Base-by-base conservation (phyloP, 2,113 vertebrate species). In the Rhabdomys dilectus region DNA sequence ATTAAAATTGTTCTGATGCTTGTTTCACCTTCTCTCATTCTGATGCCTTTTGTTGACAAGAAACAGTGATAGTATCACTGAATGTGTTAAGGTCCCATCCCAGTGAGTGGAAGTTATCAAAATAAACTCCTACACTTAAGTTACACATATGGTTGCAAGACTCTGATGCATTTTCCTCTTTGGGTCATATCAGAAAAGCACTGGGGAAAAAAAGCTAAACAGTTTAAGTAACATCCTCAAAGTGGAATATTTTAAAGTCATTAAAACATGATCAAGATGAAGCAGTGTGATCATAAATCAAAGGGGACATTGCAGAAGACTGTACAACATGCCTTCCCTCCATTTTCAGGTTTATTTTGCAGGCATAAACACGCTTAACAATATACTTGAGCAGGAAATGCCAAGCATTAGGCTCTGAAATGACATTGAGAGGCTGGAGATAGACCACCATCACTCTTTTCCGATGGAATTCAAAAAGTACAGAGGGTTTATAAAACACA, bases 141-240 rank as follows among this genome's bases (percentile, higher is more conserved):
- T 42, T 62, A 42, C 3, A 26, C 3, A 88, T 56, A 64, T 22
- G 8, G 21, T 87, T 85, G 29, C 0, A 72, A 58, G 85, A 11
- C 34, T 81, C 53, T 91, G 64, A 76, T 92, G 1, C 34, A 58
- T 84, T 68, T 60, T 89, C 62, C 73, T 90, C 64, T 93, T 93
- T 77, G 64, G 22, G 34, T 12, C 26, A 94, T 81, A 93, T 3
- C 6, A 70, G 42, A 78, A 84, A 91, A 93, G 7, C 62, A 60
- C 34, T 0, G 11, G 51, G 51, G 88, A 93, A 91, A 81, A 31
- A 72, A 82, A 73, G 3, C 70, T 93, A 45, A 91, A 70, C 29
- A 92, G 91, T 82, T 66, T 86, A 53, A 10, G 24, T 24, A 42
- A 62, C 13, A 42, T 42, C 26, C n/a, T 62, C 5, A 7, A 7